Evolutionary conservation across 2,888 invertebrate species (phyloP).

Genomic region (Laspeyria flexula): DNA sequence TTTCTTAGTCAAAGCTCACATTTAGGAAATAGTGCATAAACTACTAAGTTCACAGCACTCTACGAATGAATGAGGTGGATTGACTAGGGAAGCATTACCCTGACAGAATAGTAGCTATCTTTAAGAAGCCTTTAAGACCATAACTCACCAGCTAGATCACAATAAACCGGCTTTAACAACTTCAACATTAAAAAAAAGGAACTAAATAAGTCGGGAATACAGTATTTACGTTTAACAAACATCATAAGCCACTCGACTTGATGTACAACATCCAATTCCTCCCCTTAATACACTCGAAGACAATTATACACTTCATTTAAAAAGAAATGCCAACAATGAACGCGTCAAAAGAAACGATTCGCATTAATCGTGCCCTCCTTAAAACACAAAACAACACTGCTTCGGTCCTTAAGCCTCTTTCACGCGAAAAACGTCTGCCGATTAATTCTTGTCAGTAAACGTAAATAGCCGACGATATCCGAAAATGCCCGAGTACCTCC

Average conservation of each 20-base stretch:
- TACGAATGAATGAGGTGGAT: no score
- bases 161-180: no score
- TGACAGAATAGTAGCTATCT: no score
- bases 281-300: constrained; percentile 44
- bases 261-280: constrained; percentile 31
- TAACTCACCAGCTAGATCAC: no score
- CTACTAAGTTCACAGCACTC: no score
- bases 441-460: constrained; percentile 68
- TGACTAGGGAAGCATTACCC: no score
- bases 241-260: constrained; percentile 19
- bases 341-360: constrained; percentile 63
- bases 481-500: constrained; percentile 31
- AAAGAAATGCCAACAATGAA: constrained; percentile 51
- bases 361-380: constrained; percentile 64
- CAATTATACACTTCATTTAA: constrained; percentile 49
- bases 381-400: constrained; percentile 66
- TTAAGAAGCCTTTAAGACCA: no score
- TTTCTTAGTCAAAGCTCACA: no score
- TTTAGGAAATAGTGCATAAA: no score
- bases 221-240: background rate
- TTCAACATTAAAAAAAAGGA: background rate
- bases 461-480: constrained; percentile 43
- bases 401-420: constrained; percentile 54
- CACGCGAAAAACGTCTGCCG: constrained; percentile 57
- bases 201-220: background rate